Base-by-base conservation (phyloP, 2,113 vertebrate species). In the Puntigrus tetrazona region DNA sequence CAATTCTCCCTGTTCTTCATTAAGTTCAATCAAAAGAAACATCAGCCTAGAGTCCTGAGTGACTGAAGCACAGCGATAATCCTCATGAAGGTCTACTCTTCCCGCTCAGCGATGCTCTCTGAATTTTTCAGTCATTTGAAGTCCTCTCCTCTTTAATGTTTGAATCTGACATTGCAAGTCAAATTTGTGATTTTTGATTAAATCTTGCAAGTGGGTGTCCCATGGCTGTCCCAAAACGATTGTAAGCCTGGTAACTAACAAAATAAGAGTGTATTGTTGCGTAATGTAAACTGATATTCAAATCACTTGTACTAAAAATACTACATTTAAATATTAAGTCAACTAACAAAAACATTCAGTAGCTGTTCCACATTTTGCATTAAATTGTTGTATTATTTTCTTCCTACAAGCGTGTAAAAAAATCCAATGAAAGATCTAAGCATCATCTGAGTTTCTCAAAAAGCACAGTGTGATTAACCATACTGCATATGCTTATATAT, bases 1-100 rank as follows among this genome's bases (percentile, higher is more conserved):
- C 29, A n/a, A 43, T 38, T 82, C 50, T 82, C 25, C 57, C 69
- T 55, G n/a, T 80, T 67, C n/a, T 84, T 85, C 72, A 38, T 84
- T 73, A 36, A 83, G 63, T 84, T 61, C 59, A 55, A 59, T 59
- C 76, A 80, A 47, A 57, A 50, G 29, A 88, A 77, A 55, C 34
- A 79, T 72, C 34, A 67, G 31, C 59, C 67, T 55, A 25, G 31
- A 57, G 63, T 72, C 76, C 76, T 78, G 43, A 61, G 22, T 74
- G 25, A 70, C 73, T 82, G 43, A 55, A 73, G 36, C 55, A 69
- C n/a, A 69, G 20, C 11, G 29, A 29, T 50, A 65, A 65, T 80
- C 59, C 16, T 10, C 25, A 45, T 31, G 59, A 29, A 45, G 22
- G 41, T 50, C 50, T 59, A 59, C 18, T 45, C 22, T 27, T 36